Percentiles rank a stretch among this genome's conserved stretches.
phyloP scores from a whole-genome alignment of 2,797 vertebrate species.

The Gorsachius magnificus region DNA sequence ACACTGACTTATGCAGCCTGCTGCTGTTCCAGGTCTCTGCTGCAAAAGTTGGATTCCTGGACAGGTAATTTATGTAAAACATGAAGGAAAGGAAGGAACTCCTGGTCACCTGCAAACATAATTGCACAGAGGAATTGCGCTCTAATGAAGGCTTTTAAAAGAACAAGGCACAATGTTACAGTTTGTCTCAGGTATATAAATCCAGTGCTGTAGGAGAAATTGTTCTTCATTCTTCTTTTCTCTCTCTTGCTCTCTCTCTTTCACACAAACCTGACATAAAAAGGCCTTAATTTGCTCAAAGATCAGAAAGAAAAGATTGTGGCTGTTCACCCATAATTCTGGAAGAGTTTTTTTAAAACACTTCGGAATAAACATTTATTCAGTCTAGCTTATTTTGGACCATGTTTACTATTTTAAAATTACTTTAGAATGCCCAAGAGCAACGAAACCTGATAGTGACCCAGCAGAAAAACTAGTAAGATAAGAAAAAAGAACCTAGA shows the following conservation, averaged over 20 bases:
- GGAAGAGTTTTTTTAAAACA: not conserved
- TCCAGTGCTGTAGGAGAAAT: not conserved
- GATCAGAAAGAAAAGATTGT: not conserved
- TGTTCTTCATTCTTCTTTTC: not conserved
- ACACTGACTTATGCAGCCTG: not conserved
- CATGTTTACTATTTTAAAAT: not conserved
- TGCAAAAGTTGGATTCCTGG: not conserved
- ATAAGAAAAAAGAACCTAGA: not conserved
- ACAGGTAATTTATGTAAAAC: not conserved
- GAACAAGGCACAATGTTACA: not conserved
- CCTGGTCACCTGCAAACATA: not conserved
- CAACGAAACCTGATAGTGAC: not conserved
- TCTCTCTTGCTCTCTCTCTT: not conserved
- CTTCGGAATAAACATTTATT: not conserved
- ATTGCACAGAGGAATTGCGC: not conserved
- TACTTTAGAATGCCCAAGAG: not conserved
- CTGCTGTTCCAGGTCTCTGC: not conserved
- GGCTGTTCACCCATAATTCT: not conserved
- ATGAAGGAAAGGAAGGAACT: not conserved
- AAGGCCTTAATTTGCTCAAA: not conserved
- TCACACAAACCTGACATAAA: not conserved
- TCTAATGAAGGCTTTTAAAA: not conserved
- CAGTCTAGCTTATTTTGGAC: not conserved
- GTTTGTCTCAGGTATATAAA: not conserved
- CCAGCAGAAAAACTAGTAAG: not conserved